A percentile compares a stretch with the other conserved stretches of the same genome.
Evolutionary conservation across 92 coral and sea anemone species (phyloP).

Genomic region (Desmophyllum pertusum): DNA sequence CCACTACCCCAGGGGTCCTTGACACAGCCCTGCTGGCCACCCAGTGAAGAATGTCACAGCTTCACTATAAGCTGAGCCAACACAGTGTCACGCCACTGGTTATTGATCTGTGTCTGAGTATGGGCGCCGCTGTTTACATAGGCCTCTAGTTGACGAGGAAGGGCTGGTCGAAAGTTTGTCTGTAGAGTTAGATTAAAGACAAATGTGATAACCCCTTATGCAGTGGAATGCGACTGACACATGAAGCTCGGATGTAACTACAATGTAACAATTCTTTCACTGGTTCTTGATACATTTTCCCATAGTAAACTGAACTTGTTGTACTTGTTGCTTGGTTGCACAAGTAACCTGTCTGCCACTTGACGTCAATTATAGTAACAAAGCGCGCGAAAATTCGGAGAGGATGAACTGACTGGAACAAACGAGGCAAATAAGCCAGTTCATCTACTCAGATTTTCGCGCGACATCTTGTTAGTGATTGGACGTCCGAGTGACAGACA

Average conservation of each 20-base stretch:
- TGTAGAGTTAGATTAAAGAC: constrained; percentile 9
- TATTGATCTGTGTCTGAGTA: constrained; percentile 61
- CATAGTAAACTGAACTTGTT: too few species aligned
- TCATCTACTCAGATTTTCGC: too few species aligned
- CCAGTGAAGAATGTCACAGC: constrained; percentile 86
- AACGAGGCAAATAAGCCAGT: too few species aligned
- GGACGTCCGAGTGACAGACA: too few species aligned
- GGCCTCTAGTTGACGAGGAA: constrained; percentile 85
- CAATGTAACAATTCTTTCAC: too few species aligned
- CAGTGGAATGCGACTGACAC: background rate
- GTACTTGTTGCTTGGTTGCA: too few species aligned
- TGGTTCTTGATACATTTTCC: too few species aligned
- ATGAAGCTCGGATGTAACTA: background rate
- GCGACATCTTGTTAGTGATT: too few species aligned
- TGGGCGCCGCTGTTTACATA: constrained; percentile 71
- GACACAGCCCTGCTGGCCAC: constrained; percentile 91
- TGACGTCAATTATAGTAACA: too few species aligned
- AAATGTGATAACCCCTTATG: background rate
- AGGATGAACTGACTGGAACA: too few species aligned
- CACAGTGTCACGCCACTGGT: constrained; percentile 66
- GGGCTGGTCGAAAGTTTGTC: constrained; percentile 90
- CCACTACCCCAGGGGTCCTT: constrained; percentile 73
- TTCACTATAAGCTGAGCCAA: constrained; percentile 86
- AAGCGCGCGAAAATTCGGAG: too few species aligned
- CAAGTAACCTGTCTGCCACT: too few species aligned